phyloP scores from a whole-genome alignment of 2,113 vertebrate species.

The Dasyurus viverrinus region DNA sequence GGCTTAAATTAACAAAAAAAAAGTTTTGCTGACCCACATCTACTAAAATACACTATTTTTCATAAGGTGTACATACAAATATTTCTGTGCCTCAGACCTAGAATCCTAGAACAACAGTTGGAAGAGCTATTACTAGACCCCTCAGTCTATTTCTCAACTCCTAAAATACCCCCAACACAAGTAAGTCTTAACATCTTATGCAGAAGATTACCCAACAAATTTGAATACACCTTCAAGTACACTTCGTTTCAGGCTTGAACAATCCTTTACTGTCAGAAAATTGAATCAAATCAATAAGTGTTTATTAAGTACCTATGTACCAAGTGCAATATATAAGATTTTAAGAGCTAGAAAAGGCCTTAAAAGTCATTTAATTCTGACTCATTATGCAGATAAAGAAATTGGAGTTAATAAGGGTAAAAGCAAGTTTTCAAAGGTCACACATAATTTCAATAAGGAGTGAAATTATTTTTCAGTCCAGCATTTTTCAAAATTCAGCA shows the following conservation, averaged over 20 bases:
- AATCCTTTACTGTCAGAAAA: not conserved
- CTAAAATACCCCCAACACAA: not conserved
- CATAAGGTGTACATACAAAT: not conserved
- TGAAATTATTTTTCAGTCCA: not conserved
- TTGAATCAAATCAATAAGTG: not conserved
- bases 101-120: not conserved
- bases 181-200: not conserved
- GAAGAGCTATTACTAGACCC: not conserved
- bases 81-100: not conserved
- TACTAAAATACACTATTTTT: not conserved
- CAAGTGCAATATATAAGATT: not conserved
- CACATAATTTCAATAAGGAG: not conserved
- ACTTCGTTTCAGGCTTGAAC: not conserved
- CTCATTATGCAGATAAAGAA: not conserved
- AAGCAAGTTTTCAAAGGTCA: not conserved
- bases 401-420: not conserved
- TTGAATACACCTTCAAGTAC: not conserved
- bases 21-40: not conserved
- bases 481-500: not conserved
- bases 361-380: not conserved
- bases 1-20: not conserved
- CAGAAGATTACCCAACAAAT: not conserved
- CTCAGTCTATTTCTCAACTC: not conserved
- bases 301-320: not conserved
- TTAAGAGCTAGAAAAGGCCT: not conserved